Conservation (phyloP, 2,888 invertebrate genomes). For the Anodontia alba region DNA sequence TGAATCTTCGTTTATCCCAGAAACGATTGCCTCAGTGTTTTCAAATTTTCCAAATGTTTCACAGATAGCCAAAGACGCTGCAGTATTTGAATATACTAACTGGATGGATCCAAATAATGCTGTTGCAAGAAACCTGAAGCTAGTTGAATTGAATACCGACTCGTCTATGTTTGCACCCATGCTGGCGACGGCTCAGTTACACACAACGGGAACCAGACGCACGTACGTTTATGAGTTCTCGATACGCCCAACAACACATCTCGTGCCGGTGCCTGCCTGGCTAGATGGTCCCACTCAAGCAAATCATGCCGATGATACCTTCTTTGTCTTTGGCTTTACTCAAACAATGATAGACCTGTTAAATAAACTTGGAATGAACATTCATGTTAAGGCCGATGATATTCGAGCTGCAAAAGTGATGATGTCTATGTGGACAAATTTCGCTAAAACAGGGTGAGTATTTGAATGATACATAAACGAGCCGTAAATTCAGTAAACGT, state of each 20-base stretch:
- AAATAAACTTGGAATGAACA: neutral
- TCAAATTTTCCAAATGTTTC: neutral
- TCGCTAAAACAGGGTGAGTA: neutral
- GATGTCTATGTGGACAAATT: neutral
- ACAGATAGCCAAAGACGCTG: neutral
- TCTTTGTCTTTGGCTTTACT: neutral
- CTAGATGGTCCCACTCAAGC: neutral
- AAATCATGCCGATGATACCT: neutral
- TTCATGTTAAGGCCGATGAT: neutral
- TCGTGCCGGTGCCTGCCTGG: neutral
- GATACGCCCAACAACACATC: neutral
- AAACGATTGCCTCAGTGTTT: neutral
- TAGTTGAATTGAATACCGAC: neutral
- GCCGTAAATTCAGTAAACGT: no score
- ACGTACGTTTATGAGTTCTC: neutral
- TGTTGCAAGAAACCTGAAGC: neutral
- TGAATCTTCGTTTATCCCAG: neutral
- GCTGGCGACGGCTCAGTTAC: neutral
- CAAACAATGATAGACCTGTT: neutral
- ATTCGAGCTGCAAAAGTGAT: neutral
- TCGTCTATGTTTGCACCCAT: neutral
- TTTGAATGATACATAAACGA: no score
- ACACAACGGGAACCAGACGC: neutral
- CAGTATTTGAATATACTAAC: neutral
- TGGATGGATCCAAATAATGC: neutral